Conservation (phyloP, 2,797 vertebrate species). For the Falco berigora region DNA sequence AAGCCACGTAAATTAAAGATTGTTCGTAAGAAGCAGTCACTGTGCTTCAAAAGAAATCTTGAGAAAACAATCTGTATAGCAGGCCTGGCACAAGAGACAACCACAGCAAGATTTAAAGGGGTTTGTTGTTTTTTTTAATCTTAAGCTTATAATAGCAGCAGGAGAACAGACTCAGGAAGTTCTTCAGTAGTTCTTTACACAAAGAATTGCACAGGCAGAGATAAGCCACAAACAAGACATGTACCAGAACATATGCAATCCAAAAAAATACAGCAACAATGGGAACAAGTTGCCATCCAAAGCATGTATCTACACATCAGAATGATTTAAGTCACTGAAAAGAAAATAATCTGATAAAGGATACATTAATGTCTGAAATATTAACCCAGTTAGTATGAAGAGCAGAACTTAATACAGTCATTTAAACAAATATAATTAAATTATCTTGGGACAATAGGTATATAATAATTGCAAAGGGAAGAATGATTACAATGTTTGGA, state of each 20-base stretch:
- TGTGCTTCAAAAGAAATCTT: neutral
- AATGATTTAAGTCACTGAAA: neutral
- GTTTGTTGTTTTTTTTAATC: neutral
- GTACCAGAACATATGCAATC: fast-evolving
- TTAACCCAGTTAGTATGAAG: neutral
- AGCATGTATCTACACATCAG: neutral
- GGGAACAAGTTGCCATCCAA: neutral
- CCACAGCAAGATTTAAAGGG: neutral
- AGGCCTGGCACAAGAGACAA: neutral
- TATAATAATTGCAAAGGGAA: neutral
- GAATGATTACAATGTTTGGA: neutral
- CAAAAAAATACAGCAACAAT: neutral
- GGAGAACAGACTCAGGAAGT: neutral
- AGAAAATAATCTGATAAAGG: neutral
- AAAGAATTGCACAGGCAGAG: neutral
- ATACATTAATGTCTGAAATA: neutral
- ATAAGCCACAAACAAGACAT: neutral
- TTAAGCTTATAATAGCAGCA: neutral
- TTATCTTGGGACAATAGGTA: no score
- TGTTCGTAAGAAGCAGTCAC: neutral
- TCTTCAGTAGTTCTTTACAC: neutral
- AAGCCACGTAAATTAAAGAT: neutral
- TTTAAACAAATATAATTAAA: neutral
- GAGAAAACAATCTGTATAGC: neutral
- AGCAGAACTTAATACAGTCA: neutral